A percentile compares a stretch with the other conserved stretches of the same genome.
Conservation (phyloP, 2,113 vertebrate genomes). For the Chloroceryle aenea region DNA sequence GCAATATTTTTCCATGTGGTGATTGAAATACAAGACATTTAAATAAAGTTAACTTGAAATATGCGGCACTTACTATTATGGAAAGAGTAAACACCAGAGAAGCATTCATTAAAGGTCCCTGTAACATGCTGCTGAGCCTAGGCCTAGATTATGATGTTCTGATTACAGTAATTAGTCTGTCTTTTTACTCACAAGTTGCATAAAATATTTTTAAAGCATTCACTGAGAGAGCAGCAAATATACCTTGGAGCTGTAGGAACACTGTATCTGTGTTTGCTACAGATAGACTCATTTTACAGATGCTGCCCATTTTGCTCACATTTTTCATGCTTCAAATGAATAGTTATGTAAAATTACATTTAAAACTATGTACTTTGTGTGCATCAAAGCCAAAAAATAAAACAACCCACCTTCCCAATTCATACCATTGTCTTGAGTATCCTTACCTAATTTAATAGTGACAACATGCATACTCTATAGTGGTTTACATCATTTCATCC, state of each 20-base stretch:
- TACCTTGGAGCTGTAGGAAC: neutral
- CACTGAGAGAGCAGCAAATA: neutral
- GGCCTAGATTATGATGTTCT: neutral
- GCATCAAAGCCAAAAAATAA: neutral
- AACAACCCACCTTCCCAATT: neutral
- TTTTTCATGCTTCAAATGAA: neutral
- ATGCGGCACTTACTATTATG: neutral
- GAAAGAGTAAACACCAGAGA: neutral
- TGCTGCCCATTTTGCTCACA: neutral
- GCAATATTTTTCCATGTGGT: neutral
- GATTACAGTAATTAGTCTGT: conserved; percentile 2
- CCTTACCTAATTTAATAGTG: neutral
- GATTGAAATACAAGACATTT: neutral
- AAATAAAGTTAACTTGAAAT: neutral
- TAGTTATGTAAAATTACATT: neutral
- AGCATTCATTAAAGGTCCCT: neutral
- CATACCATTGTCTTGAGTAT: neutral
- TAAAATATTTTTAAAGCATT: conserved; percentile 10
- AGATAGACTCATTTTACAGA: neutral
- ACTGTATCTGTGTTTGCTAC: neutral
- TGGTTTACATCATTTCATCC: neutral
- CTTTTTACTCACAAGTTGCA: neutral
- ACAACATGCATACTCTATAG: neutral
- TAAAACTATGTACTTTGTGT: neutral
- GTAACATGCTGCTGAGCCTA: neutral